phyloP scores from a whole-genome alignment of 2,113 vertebrate genomes.

The Noturus placidus region DNA sequence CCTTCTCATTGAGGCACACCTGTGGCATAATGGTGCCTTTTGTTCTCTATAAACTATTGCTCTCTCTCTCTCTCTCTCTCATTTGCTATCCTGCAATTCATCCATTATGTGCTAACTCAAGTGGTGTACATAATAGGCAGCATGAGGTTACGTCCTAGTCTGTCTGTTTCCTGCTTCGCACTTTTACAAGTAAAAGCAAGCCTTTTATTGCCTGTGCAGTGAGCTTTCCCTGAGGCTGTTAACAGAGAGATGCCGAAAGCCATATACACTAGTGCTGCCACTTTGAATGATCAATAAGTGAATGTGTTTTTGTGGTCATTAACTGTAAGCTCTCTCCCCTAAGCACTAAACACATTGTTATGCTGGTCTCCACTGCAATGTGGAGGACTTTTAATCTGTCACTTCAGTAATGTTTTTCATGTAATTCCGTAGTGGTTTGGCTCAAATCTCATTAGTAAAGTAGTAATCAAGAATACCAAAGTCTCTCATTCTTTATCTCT shows the following conservation, averaged over 20 bases:
- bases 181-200: background rate
- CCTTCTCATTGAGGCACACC: slow-evolving; percentile 53
- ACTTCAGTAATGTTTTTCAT: background rate
- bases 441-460: slow-evolving; percentile 2
- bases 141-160: slow-evolving; percentile 41
- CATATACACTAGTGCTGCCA: slow-evolving; percentile 18
- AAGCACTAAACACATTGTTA: slow-evolving; percentile 25
- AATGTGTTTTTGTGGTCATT: slow-evolving; percentile 47
- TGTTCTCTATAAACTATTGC: slow-evolving; percentile 48
- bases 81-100: slow-evolving; percentile 45
- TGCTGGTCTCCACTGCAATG: slow-evolving; percentile 8
- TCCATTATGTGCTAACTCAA: slow-evolving; percentile 54
- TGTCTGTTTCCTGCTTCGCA: slow-evolving; percentile 3
- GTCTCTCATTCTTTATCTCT: background rate
- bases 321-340: slow-evolving; percentile 35
- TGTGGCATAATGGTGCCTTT: slow-evolving; percentile 55
- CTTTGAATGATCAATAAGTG: slow-evolving; percentile 40
- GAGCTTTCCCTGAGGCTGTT: slow-evolving; percentile 38
- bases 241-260: slow-evolving; percentile 24
- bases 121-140: slow-evolving; percentile 51
- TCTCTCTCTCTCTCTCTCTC: slow-evolving; percentile 9
- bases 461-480: slow-evolving; percentile 15
- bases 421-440: background rate
- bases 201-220: slow-evolving; percentile 42
- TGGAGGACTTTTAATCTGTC: slow-evolving; percentile 15